phyloP scores from a whole-genome alignment of 1,140 invertebrate species.

The Lasioglossum baleicum region DNA sequence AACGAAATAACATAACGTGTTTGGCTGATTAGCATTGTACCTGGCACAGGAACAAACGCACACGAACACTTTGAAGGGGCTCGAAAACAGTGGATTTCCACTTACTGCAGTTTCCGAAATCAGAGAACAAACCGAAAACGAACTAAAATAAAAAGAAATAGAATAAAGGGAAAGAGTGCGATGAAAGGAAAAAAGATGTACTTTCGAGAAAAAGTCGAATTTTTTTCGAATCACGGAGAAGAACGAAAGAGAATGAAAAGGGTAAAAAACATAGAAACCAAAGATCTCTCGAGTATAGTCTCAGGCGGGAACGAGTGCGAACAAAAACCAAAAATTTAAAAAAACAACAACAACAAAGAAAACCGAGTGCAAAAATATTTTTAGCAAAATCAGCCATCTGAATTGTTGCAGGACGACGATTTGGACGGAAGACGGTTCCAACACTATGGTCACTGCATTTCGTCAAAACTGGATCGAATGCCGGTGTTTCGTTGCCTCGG shows the following conservation, averaged over 20 bases:
- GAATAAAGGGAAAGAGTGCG: no score
- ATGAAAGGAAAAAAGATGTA: no score
- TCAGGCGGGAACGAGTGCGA: background rate
- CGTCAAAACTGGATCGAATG: conserved; percentile 31
- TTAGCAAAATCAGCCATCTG: conserved; percentile 50
- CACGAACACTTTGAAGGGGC: conserved; percentile 20
- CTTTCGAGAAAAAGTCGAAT: no score
- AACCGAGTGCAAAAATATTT: conserved; percentile 7
- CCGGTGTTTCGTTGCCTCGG: conserved; percentile 33
- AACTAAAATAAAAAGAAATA: background rate
- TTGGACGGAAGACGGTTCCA: conserved; percentile 45
- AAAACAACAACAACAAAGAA: background rate
- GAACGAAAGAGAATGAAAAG: no score
- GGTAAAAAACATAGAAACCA: background rate
- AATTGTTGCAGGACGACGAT: conserved; percentile 58
- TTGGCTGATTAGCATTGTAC: no score
- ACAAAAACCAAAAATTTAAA: background rate
- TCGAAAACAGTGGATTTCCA: conserved; percentile 37
- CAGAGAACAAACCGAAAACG: background rate
- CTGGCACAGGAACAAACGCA: no score
- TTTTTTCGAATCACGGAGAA: no score
- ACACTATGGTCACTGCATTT: conserved; percentile 19
- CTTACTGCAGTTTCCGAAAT: conserved; percentile 17
- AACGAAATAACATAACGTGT: no score
- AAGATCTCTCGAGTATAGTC: background rate